Conservation (phyloP, 2,797 vertebrate genomes). For the Iguana delicatissima region DNA sequence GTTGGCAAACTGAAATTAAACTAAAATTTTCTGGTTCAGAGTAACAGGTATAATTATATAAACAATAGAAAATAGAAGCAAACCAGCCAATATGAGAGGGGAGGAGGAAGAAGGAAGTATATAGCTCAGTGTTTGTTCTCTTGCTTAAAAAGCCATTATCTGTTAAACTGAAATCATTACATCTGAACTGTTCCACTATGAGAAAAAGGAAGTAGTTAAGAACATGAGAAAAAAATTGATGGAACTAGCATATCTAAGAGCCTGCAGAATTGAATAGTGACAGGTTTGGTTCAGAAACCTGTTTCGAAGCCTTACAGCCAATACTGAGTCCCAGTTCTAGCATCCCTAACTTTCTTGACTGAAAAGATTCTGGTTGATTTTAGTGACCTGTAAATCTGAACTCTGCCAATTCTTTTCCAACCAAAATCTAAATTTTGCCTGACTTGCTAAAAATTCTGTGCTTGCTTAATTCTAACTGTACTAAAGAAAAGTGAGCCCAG, state of each 20-base stretch:
- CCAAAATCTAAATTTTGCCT: neutral
- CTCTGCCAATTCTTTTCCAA: neutral
- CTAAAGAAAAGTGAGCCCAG: neutral
- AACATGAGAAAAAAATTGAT: neutral
- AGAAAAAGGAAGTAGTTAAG: neutral
- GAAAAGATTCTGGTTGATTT: neutral
- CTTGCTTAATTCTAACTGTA: neutral
- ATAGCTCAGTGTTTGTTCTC: neutral
- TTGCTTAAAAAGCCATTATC: neutral
- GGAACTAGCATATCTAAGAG: neutral
- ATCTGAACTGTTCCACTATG: neutral
- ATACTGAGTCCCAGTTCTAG: too few species aligned
- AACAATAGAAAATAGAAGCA: neutral
- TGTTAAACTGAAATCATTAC: neutral
- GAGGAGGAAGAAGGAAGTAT: neutral
- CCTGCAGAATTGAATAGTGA: neutral
- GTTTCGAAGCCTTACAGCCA: neutral
- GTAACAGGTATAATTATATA: neutral
- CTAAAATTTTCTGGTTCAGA: neutral
- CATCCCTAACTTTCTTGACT: neutral
- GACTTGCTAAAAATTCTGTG: neutral
- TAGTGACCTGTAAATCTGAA: neutral
- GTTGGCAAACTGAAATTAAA: neutral
- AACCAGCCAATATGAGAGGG: too few species aligned
- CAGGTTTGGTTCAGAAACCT: neutral